phyloP scores from a whole-genome alignment of 2,888 invertebrate genomes.

The Cheilosia pagana region DNA sequence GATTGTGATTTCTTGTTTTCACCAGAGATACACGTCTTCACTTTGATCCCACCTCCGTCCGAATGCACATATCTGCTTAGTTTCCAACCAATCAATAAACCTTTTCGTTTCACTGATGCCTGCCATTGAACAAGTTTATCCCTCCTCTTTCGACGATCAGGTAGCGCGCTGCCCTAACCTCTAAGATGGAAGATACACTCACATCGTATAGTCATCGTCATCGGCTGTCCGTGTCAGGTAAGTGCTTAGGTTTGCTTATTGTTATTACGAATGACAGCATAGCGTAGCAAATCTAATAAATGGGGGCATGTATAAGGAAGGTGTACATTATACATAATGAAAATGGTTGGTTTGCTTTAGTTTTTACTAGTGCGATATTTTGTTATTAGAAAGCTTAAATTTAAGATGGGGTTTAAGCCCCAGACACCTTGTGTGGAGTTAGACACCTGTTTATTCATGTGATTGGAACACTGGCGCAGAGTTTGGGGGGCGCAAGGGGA shows the following conservation, averaged over 20 bases:
- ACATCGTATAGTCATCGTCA: slow-evolving; percentile 5
- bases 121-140: slow-evolving; percentile 59
- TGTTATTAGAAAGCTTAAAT: slow-evolving; percentile 27
- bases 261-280: slow-evolving; percentile 9
- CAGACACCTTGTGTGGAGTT: too few relatives aligned
- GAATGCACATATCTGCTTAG: slow-evolving; percentile 26
- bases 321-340: background rate
- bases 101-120: slow-evolving; percentile 58
- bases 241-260: slow-evolving; percentile 15
- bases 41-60: slow-evolving; percentile 67
- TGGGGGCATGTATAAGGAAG: background rate
- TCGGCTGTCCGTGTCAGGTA: slow-evolving; percentile 20
- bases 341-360: slow-evolving; percentile 25
- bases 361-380: slow-evolving; percentile 31
- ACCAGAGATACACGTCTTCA: slow-evolving; percentile 34
- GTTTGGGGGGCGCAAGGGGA: too few relatives aligned
- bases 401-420: too few relatives aligned
- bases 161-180: slow-evolving; percentile 33
- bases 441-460: too few relatives aligned
- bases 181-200: slow-evolving; percentile 1
- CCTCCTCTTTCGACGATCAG: slow-evolving; percentile 65
- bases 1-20: slow-evolving; percentile 48
- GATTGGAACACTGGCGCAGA: too few relatives aligned
- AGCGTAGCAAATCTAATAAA: background rate
- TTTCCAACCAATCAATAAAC: slow-evolving; percentile 71